Evolutionary conservation across 1,140 invertebrate species (phyloP), one percentile per base, ranked within the genome.

Genomic region (Bombus confusus): DNA sequence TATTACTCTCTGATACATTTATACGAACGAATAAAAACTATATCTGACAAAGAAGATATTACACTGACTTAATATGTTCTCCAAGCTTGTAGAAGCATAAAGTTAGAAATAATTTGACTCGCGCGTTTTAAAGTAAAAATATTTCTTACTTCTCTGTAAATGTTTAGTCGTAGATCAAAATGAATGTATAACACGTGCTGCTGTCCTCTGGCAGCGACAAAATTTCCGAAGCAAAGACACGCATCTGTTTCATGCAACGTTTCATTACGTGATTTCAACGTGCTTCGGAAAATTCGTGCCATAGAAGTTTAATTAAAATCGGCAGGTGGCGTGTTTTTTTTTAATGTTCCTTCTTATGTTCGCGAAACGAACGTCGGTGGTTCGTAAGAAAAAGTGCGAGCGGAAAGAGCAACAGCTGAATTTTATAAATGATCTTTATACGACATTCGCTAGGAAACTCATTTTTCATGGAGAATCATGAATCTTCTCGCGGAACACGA

Each of bases 371-470:
- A 43, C 34, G 37, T 73, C 18, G 2, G 4, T 68, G 28, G 28
- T 37, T 18, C 3, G 9, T 57, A 43, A 37, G 43, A 52, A 62
- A 39, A 6, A n/a, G 18, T 22, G 5, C 47, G 47, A 52, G 47
- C 47, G 6, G 5, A 47, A 25, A 1, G 28, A 62, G 79, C 52
- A 83, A 82, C 79, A 62, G 81, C 72, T 77, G 74, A 71, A 86
- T 77, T 86, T 86, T 83, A 83, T 86, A 83, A 86, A 86, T 86
- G 85, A 62, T 47, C 25, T 28, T 15, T 31, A 18, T 34, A 72
- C 43, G 80, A 73, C 57, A 68, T 75, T 34, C 47, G n/a, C 10
- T 28, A 34, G 73, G 22, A 77, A 83, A 39, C 22, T 72, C 85
- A 78, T 86, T 86, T 86, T 86, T 86, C 85, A 86, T 34, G 39